Percentiles rank a stretch among this genome's conserved stretches.
These are phyloP conservation scores for Ammospiza caudacuta DNA, from an alignment of 2,113 vertebrate species.

Conservation along the genomic window DNA sequence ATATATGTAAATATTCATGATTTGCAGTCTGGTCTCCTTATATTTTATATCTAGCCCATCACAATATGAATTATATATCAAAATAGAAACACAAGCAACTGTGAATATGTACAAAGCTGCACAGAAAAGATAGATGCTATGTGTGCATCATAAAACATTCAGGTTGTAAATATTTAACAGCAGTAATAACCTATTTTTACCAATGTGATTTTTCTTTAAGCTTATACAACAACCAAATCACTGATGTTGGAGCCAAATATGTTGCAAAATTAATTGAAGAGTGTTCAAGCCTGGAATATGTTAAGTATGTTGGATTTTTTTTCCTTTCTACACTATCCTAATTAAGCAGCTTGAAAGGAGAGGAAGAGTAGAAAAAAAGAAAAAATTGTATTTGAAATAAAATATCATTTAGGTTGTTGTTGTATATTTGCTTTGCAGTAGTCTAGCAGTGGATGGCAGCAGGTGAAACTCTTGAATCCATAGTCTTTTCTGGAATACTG, in stretches of 20 bases:
- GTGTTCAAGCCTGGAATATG: constrained; percentile 81
- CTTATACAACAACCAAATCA: constrained; percentile 93
- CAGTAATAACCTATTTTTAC: constrained; percentile 35
- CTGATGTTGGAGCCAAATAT: constrained; percentile 86
- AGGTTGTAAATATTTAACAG: constrained; percentile 23
- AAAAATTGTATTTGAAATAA: not conserved
- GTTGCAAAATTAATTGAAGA: constrained; percentile 88
- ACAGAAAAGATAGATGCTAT: not conserved
- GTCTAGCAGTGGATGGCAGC: not conserved
- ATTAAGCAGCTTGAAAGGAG: not conserved
- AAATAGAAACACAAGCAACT: not conserved
- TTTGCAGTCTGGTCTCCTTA: not conserved
- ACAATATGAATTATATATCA: not conserved
- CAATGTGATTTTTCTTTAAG: constrained; percentile 72
- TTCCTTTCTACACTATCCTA: not conserved
- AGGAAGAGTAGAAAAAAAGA: not conserved
- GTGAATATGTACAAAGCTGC: not conserved
- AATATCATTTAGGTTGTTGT: not conserved
- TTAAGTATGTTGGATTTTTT: constrained; percentile 83
- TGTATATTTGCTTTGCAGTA: not conserved
- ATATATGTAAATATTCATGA: not conserved
- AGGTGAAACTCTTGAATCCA: not conserved
- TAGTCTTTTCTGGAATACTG: not conserved
- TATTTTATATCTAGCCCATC: constrained; percentile 3
- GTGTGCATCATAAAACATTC: not conserved